Conservation (phyloP, 2,113 vertebrate genomes). For the Psittacula cyanocephala region DNA sequence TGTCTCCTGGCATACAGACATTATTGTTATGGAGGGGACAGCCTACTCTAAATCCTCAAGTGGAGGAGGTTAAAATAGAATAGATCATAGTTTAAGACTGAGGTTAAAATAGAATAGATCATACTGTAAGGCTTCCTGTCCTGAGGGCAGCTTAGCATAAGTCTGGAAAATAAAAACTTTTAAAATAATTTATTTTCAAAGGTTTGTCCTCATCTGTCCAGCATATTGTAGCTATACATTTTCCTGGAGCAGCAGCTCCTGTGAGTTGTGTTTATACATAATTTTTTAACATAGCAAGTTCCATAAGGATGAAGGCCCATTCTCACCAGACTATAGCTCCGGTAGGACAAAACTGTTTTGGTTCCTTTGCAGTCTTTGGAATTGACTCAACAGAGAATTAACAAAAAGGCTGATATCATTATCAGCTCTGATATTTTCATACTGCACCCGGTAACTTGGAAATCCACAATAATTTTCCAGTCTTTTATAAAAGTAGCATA, state of each 20-base stretch:
- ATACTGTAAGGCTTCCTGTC: constrained; percentile 15
- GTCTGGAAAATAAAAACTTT: constrained; percentile 25
- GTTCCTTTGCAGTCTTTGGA: not conserved
- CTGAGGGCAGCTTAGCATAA: not conserved
- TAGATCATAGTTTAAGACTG: constrained; percentile 12
- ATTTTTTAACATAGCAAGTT: not conserved
- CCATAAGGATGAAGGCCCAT: not conserved
- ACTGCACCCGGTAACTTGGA: not conserved
- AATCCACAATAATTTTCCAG: not conserved
- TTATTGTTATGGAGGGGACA: constrained; percentile 9
- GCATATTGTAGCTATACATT: not conserved
- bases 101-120: constrained; percentile 11
- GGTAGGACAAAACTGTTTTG: not conserved
- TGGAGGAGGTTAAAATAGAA: constrained; percentile 32
- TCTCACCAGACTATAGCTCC: not conserved
- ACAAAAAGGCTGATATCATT: not conserved
- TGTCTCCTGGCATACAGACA: constrained; percentile 2
- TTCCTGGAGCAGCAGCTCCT: not conserved
- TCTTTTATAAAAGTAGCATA: not conserved
- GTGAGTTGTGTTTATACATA: not conserved
- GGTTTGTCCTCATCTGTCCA: not conserved
- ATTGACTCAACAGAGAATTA: not conserved
- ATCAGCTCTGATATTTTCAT: not conserved
- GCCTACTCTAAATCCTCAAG: constrained; percentile 38
- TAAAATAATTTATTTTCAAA: constrained; percentile 11